These are phyloP conservation scores for Dendrocopos noguchii DNA, from an alignment of 2,113 vertebrate species.

Conservation along the genomic window DNA sequence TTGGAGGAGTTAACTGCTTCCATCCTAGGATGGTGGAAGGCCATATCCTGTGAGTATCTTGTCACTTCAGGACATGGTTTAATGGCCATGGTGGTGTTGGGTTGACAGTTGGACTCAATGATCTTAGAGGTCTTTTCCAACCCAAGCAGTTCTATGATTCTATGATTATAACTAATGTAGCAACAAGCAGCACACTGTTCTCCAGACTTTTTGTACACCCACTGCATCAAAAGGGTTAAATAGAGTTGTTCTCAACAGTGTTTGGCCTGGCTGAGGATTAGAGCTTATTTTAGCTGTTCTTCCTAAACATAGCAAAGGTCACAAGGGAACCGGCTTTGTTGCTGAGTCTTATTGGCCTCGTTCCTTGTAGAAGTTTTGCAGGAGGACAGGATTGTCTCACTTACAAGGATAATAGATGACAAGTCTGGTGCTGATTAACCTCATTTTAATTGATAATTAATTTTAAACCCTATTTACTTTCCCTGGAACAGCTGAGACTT, in stretches of 20 bases:
- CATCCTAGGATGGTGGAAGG: background rate
- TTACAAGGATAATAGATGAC: conserved; percentile 74
- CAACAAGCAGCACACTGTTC: rapidly evolving
- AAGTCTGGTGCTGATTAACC: conserved; percentile 72
- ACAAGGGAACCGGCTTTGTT: conserved; percentile 27
- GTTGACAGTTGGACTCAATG: too few species aligned
- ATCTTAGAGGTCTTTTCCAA: too few species aligned
- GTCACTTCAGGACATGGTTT: too few species aligned
- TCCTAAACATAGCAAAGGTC: conserved; percentile 71
- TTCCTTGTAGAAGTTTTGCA: conserved; percentile 26
- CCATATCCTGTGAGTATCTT: background rate
- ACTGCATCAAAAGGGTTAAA: conserved; percentile 43
- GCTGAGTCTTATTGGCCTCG: conserved; percentile 52
- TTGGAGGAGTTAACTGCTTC: background rate
- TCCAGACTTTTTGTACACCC: background rate
- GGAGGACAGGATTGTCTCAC: conserved; percentile 46
- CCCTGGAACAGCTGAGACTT: conserved; percentile 72
- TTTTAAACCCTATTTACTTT: conserved; percentile 79
- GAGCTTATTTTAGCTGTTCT: conserved; percentile 69
- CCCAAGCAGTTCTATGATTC: too few species aligned
- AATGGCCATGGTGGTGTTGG: too few species aligned
- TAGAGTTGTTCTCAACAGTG: conserved; percentile 27
- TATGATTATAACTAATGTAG: background rate
- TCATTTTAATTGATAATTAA: conserved; percentile 81
- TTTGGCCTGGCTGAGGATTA: conserved; percentile 60